Base-by-base conservation (phyloP, 2,888 invertebrate species). In the Galeopsomyia nigrocyanea region DNA sequence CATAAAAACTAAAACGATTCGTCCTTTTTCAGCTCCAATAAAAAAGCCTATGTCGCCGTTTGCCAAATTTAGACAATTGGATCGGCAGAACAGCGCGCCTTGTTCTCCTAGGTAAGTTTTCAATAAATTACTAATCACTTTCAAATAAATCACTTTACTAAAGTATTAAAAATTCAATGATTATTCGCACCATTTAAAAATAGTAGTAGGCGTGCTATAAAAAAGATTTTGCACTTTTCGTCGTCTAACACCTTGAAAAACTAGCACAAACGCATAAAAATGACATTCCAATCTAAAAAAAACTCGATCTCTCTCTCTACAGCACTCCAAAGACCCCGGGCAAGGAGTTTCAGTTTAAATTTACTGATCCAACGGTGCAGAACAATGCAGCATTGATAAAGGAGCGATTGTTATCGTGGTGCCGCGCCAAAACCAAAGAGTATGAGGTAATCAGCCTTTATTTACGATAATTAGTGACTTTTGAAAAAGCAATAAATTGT, bases 351-450 rank as follows among this genome's bases (percentile, higher is more conserved):
- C 90, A 92, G 88, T 95, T 95, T 92, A 94, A 93, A 92, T 95
- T 95, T 91, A 95, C 94, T 88, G 95, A 95, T 89, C 94, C 95
- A 86, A 92, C 93, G 88, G 91, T 97, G 89, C 93, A 92, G 88
- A 92, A 94, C 88, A 96, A 95, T 89, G 97, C 97, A 85, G 93
- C 93, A 89, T 94, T 95, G 89, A 95, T 97, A 89, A 98, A 98
- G 92, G 97, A 98, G 88, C 93, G 96, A 88, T 91, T 98, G 88
- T 92, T 98, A 89, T 93, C 94, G 88, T 98, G 98, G 98, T 96
- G 96, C 90, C 95, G 95, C 89, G 94, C 94, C 90, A 97, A 97
- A 92, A 97, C 97, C 84, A 93, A 94, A 91, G 97, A 95, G 90
- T 98, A 98, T 90, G 94, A 97, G 94, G 98, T 97, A 94, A 84